phyloP scores from a whole-genome alignment of 2,888 invertebrate species.

The Volucella inanis region DNA sequence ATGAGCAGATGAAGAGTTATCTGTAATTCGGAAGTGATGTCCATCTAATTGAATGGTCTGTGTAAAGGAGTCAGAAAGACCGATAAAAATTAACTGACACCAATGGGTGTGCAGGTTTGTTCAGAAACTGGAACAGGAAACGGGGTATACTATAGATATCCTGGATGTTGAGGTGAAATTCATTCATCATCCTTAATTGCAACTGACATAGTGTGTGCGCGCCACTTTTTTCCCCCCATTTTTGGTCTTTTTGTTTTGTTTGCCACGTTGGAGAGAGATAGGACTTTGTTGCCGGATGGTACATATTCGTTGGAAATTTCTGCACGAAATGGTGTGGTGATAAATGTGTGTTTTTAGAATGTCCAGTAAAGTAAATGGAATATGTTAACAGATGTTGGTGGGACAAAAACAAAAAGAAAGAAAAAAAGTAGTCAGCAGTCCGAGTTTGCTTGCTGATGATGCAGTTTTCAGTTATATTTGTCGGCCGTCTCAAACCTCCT shows the following conservation, averaged over 20 bases:
- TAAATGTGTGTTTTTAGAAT: conserved; percentile 47
- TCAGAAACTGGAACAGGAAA: conserved; percentile 18
- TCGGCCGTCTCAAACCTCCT: no score
- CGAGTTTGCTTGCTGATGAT: not conserved
- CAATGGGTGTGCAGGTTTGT: conserved; percentile 6
- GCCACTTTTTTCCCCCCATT: not conserved
- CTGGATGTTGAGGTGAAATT: conserved; percentile 52
- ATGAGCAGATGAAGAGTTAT: conserved; percentile 10
- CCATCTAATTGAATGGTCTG: conserved; percentile 62
- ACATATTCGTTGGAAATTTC: conserved; percentile 49
- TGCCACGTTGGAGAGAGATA: conserved; percentile 33
- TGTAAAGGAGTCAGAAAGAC: conserved; percentile 6
- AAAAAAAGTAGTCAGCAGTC: not conserved
- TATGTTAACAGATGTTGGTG: conserved; percentile 67
- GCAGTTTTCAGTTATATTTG: not conserved
- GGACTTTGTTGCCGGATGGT: conserved; percentile 35
- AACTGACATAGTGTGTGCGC: conserved; percentile 46
- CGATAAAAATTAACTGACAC: conserved; percentile 15
- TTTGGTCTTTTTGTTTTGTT: conserved; percentile 4
- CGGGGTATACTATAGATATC: not conserved
- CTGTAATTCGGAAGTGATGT: conserved; percentile 58
- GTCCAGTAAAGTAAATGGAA: conserved; percentile 67
- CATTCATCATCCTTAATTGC: conserved; percentile 74
- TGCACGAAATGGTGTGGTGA: conserved; percentile 52
- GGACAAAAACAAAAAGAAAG: conserved; percentile 17